A percentile compares a stretch with the other conserved stretches of the same genome.
phyloP scores from a whole-genome alignment of 2,113 vertebrate genomes.

The Rhea pennata region DNA sequence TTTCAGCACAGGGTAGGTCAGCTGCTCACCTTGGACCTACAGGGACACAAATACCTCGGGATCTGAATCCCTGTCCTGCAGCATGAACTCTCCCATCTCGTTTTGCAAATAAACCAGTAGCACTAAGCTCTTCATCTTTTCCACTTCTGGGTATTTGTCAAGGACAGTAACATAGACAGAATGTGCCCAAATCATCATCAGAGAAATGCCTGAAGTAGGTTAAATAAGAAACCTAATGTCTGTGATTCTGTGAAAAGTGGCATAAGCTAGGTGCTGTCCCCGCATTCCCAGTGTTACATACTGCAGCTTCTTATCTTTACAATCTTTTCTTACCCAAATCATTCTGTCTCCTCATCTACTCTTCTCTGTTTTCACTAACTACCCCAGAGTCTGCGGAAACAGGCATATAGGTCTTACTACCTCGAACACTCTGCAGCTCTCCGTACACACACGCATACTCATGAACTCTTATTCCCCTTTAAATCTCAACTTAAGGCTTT shows the following conservation, averaged over 20 bases:
- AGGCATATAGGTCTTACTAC: background rate
- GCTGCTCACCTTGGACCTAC: background rate
- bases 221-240: background rate
- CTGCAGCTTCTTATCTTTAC: background rate
- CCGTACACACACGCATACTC: background rate
- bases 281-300: background rate
- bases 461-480: background rate
- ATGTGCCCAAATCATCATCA: background rate
- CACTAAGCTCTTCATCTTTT: background rate
- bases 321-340: background rate
- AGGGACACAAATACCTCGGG: background rate
- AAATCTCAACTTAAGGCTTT: background rate
- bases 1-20: background rate
- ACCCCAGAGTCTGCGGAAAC: background rate
- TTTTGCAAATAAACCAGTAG: background rate
- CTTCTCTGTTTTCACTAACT: background rate
- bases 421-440: background rate
- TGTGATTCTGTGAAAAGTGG: background rate
- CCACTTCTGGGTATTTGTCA: background rate
- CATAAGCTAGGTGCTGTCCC: rapidly evolving
- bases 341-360: background rate
- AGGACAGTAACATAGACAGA: background rate
- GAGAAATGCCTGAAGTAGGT: background rate
- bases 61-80: background rate
- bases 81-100: background rate